phyloP scores from a whole-genome alignment of 2,797 vertebrate species.

The Molossus molossus region DNA sequence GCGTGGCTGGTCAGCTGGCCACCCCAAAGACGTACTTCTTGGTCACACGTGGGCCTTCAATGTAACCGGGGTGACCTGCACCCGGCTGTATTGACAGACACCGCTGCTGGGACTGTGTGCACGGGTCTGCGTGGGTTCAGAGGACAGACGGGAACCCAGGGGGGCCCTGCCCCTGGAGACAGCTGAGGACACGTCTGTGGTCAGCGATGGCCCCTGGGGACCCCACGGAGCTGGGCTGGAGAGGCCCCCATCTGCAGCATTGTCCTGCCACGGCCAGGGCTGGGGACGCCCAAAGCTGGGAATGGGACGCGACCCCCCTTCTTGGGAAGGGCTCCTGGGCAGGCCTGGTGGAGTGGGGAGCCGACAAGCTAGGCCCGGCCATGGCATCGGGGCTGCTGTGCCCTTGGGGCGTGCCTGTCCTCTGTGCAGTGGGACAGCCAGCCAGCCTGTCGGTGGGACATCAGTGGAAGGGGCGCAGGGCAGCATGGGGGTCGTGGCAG shows the following conservation, averaged over 20 bases:
- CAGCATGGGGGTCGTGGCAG: neutral
- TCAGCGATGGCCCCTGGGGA: neutral
- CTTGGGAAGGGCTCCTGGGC: neutral
- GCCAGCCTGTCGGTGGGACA: too few relatives aligned
- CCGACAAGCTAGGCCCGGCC: neutral
- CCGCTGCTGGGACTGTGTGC: rapidly evolving
- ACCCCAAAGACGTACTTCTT: neutral
- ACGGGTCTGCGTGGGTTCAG: rapidly evolving
- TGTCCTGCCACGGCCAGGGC: neutral
- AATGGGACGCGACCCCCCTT: neutral
- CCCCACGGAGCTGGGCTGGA: neutral
- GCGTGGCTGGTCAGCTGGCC: neutral
- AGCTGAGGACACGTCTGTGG: neutral
- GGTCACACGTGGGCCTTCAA: neutral
- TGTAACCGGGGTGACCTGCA: neutral
- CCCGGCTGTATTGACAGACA: too few relatives aligned
- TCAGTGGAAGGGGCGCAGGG: too few relatives aligned
- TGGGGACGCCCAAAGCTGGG: neutral
- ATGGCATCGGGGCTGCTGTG: too few relatives aligned
- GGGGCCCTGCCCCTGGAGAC: neutral
- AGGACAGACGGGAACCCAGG: rapidly evolving
- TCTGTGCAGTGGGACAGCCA: too few relatives aligned
- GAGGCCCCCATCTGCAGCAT: too few relatives aligned
- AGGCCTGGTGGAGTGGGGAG: rapidly evolving
- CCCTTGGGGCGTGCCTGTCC: too few relatives aligned